These are phyloP conservation scores for Clarias fuscus DNA, from an alignment of 2,797 vertebrate species.

Conservation along the genomic window DNA sequence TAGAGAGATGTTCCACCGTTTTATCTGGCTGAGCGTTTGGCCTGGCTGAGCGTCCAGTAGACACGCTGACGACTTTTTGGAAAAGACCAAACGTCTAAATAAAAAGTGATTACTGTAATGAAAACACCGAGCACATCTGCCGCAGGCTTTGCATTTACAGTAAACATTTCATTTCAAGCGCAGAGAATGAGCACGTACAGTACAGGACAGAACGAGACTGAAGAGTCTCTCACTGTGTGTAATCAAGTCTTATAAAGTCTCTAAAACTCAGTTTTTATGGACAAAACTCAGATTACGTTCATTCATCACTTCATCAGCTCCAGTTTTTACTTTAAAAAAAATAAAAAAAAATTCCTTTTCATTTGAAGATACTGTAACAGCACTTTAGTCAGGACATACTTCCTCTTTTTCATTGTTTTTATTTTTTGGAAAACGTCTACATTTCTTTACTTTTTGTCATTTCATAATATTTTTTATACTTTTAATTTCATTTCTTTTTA, in stretches of 20 bases:
- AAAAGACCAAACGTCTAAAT: neutral
- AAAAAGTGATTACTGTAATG: neutral
- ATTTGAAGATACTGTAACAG: neutral
- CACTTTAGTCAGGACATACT: neutral
- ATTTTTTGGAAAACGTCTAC: neutral
- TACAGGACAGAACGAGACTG: neutral
- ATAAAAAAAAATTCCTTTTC: no score
- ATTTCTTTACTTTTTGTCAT: neutral
- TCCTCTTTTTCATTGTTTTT: neutral
- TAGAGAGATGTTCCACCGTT: conserved; percentile 41
- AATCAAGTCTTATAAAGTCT: neutral
- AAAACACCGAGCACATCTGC: neutral
- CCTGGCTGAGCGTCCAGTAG: conserved; percentile 3
- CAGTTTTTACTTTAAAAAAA: no score
- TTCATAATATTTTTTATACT: neutral
- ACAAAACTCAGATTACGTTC: neutral
- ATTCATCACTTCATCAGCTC: neutral
- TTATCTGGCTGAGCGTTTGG: conserved; percentile 37
- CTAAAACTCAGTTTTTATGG: neutral
- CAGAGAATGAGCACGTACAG: neutral
- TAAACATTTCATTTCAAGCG: neutral
- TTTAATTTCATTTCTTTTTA: neutral
- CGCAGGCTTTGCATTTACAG: neutral
- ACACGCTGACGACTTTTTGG: neutral
- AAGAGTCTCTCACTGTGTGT: neutral